Evolutionary conservation across 2,888 invertebrate species (phyloP).

Genomic region (Ophion ventricosus): DNA sequence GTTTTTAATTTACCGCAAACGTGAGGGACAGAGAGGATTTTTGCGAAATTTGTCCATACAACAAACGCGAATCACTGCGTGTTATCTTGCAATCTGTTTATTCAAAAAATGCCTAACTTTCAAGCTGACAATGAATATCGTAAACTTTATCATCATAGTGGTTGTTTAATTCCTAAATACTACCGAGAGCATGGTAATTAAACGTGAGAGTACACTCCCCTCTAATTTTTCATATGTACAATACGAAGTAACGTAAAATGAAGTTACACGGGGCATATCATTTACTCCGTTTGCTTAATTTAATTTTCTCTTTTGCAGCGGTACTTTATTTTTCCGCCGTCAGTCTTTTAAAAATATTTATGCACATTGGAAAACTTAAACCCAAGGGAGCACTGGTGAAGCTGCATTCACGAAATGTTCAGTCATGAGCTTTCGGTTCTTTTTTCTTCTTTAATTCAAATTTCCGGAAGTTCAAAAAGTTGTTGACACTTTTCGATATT

Average conservation of each 20-base stretch:
- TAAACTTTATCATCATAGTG: conserved; percentile 33
- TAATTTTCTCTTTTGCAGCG: conserved; percentile 3
- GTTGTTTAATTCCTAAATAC: conserved; percentile 54
- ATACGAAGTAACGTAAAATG: conserved; percentile 38
- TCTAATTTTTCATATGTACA: conserved; percentile 58
- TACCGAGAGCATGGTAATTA: conserved; percentile 53
- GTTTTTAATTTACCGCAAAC: background rate
- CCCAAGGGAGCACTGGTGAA: too few species aligned
- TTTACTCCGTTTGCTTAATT: conserved; percentile 1
- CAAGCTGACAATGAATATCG: conserved; percentile 52
- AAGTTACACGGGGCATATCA: conserved; percentile 14
- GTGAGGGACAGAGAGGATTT: conserved; percentile 12
- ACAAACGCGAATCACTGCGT: too few species aligned
- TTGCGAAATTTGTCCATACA: background rate
- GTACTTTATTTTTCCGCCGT: conserved; percentile 32
- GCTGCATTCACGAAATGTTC: background rate
- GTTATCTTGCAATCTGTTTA: background rate
- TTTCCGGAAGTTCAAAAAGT: background rate
- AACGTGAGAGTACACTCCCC: conserved; percentile 19
- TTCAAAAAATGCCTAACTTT: background rate
- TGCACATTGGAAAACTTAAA: conserved; percentile 15
- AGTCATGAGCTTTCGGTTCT: background rate
- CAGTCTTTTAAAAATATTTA: conserved; percentile 61
- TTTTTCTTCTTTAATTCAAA: background rate
- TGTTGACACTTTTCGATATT: background rate